Base-by-base conservation (phyloP, 2,888 invertebrate genomes). In the Lasioglossum leucozonium region DNA sequence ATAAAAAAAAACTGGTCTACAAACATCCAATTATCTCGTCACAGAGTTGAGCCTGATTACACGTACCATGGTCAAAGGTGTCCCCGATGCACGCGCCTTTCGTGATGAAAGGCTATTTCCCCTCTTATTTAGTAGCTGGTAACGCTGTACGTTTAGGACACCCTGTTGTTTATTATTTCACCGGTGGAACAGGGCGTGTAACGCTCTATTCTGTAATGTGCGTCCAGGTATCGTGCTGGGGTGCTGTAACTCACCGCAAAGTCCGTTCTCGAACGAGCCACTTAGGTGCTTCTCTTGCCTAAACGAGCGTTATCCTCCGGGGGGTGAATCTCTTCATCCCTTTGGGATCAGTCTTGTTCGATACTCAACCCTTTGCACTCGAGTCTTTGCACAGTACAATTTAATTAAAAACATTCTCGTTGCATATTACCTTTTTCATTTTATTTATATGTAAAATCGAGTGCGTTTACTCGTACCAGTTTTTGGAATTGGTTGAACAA, bases 71-170 rank as follows among this genome's bases (percentile, higher is more conserved):
- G 65, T 72, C 65, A 81, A 82, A 82, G 81, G 47, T 30, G 47
- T 30, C 26, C 11, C 55, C 13, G 4, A 16, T 62, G 62, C 26
- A 13, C 40, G 47, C n/a, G 34, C 30, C 37, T 47, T 67, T 26
- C 77, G 73, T 73, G 84, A 69, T 82, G 37, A 55, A 83, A 40
- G 72, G 42, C 42, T 51, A 11, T 73, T 77, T 34, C 40, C n/a
- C 47, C 40, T 26, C 37, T 16, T 71, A 77, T 72, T 77, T 73
- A 73, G 37, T 58, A 30, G 83, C 62, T 42, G 18, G 30, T 72
- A 11, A 55, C 55, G 30, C n/a, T 83, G 42, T 62, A 30, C 37
- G 55, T 69, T 73, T 67, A 44, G 69, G 44, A n/a, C 30, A 75
- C 3, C 22, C 13, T 10, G 62, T 77, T 72, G 55, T 77, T 83